Conservation (phyloP, 2,113 vertebrate species). For the Hiodon alosoides region DNA sequence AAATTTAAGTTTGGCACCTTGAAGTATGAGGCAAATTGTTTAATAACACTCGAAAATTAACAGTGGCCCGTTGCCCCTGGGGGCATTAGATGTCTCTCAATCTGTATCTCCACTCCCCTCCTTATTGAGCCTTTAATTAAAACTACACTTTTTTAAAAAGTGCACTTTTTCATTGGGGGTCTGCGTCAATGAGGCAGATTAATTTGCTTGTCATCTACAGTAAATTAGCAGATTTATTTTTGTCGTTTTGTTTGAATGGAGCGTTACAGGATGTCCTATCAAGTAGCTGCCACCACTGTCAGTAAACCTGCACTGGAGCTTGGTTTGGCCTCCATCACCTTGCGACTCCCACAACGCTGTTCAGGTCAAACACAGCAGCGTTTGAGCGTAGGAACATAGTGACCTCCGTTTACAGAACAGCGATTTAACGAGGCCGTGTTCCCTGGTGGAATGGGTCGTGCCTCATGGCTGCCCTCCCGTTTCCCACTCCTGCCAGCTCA, state of each 20-base stretch:
- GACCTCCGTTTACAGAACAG: too few relatives aligned
- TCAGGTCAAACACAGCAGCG: too few relatives aligned
- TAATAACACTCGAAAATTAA: conserved; percentile 47
- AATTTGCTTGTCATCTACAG: conserved; percentile 15
- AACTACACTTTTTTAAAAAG: conserved; percentile 30
- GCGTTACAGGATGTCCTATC: background rate
- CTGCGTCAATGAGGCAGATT: conserved; percentile 1
- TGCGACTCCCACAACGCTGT: too few relatives aligned
- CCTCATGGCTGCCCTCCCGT: background rate
- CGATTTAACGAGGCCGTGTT: background rate
- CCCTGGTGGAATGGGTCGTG: background rate
- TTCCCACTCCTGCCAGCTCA: conserved; percentile 39
- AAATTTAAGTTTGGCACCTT: background rate
- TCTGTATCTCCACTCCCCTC: background rate
- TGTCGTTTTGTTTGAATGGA: background rate
- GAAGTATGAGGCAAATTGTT: background rate
- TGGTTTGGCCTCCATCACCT: too few relatives aligned
- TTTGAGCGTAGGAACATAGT: too few relatives aligned
- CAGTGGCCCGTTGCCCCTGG: conserved; percentile 31
- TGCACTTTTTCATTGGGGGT: conserved; percentile 33
- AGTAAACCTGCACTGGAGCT: background rate
- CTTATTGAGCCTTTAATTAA: conserved; percentile 53
- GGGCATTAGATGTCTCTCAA: conserved; percentile 27
- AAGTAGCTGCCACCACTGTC: background rate
- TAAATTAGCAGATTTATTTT: conserved; percentile 12